Base-by-base conservation (phyloP, 2,797 vertebrate genomes). In the Hybognathus amarus region DNA sequence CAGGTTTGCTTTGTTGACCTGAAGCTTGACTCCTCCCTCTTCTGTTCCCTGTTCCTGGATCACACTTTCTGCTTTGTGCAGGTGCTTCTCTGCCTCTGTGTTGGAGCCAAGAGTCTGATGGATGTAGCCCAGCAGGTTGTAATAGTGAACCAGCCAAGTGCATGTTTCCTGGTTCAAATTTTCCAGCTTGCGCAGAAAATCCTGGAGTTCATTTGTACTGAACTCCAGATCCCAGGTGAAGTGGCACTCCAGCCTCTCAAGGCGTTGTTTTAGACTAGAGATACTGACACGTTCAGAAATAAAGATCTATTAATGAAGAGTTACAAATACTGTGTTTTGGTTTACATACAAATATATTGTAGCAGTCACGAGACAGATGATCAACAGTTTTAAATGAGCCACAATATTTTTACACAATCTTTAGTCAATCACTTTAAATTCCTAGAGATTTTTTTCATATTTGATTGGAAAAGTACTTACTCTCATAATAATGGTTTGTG, bases 111-210 rank as follows among this genome's bases (percentile, higher is more conserved):
- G 47, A 30, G 61, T 0, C 13, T 76, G 12, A 13, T 68, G 7
- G 13, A 77, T 56, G 83, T 69, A 81, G 42, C 59, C 78, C 71
- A 85, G 71, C 36, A 85, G 50, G 71, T 85, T 85, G 40, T 80
- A 69, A 17, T 59, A n/a, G 50, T 85, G 78, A 18, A 70, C 27
- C 4, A 2, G 17, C 77, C 67, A 68, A 30, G 11, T 1, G 63
- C 59, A 80, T 4, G 0, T n/a, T 10, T 59, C 27, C 7, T 3
- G 18, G 45, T 47, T 13, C 45, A 47, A 3, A 13, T 45, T 4
- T 13, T 45, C 4, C 42, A 45, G 11, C 42, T 13, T 45, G 11
- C 11, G 4, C 42, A 45, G 11, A 45, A 45, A 45, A 13, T 45
- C 0, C 4, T 20, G 45, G 8, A 52, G 45, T 45, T 52, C 42